phyloP scores from a whole-genome alignment of 2,888 invertebrate genomes.

The Prostheceraeus crozeri region DNA sequence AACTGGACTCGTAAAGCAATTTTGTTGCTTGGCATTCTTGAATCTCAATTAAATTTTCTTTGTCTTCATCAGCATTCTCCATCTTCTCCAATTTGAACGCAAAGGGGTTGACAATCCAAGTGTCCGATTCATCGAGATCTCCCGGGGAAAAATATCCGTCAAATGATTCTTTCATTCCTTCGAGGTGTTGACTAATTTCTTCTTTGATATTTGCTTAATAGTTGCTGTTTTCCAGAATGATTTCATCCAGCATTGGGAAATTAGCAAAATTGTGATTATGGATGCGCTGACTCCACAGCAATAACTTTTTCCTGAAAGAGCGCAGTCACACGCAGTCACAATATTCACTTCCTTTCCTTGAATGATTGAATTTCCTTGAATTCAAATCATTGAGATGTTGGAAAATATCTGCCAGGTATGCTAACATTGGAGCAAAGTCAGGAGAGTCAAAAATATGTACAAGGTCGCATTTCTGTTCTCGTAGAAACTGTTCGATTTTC shows the following conservation, averaged over 20 bases:
- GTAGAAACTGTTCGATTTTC: slow-evolving; percentile 34
- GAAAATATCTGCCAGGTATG: slow-evolving; percentile 26
- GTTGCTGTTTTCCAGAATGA: background rate
- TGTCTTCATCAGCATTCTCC: slow-evolving; percentile 6
- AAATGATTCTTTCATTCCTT: slow-evolving; percentile 23
- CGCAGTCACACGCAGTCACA: slow-evolving; percentile 4
- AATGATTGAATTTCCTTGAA: too few relatives aligned
- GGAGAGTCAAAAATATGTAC: background rate
- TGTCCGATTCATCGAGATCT: slow-evolving; percentile 7
- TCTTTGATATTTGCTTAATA: background rate
- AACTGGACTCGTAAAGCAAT: background rate
- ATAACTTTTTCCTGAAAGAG: slow-evolving; percentile 1
- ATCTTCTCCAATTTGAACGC: slow-evolving; percentile 1
- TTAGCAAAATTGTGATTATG: slow-evolving; percentile 19
- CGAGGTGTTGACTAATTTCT: slow-evolving; percentile 15
- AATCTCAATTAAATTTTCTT: slow-evolving; percentile 29
- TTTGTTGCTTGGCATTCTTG: background rate
- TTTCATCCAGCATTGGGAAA: slow-evolving; percentile 22
- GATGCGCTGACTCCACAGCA: background rate
- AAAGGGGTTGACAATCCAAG: slow-evolving; percentile 26
- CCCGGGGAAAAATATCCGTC: slow-evolving; percentile 25
- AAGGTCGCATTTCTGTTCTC: slow-evolving; percentile 4
- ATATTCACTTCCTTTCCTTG: slow-evolving; percentile 14
- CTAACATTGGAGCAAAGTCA: background rate
- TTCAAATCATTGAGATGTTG: slow-evolving; percentile 11